phyloP scores from a whole-genome alignment of 2,797 vertebrate genomes.

The Sparus aurata region DNA sequence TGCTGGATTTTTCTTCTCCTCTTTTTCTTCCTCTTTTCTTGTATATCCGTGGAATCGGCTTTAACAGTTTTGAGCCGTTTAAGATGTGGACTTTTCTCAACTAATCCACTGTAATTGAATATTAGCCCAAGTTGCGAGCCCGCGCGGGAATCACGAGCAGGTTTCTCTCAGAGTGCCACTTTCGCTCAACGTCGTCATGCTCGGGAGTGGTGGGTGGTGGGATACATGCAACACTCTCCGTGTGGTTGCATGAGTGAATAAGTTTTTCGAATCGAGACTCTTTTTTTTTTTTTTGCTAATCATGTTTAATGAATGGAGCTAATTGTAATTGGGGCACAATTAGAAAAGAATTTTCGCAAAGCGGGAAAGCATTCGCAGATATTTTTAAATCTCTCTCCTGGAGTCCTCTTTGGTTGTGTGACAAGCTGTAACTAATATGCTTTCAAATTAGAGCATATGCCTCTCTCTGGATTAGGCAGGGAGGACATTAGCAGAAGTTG shows the following conservation, averaged over 20 bases:
- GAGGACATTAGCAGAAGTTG: constrained; percentile 72
- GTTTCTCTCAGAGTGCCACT: constrained; percentile 71
- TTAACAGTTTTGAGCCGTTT: constrained; percentile 76
- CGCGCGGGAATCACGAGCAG: constrained; percentile 72
- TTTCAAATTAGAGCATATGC: constrained; percentile 77
- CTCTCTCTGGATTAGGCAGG: constrained; percentile 71
- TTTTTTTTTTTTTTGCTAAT: constrained; percentile 69
- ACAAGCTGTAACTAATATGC: constrained; percentile 82
- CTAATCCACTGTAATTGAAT: constrained; percentile 85
- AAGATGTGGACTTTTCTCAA: constrained; percentile 73
- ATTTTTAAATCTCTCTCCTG: constrained; percentile 76
- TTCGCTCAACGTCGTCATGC: constrained; percentile 48
- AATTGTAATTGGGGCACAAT: constrained; percentile 82
- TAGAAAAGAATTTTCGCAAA: constrained; percentile 74
- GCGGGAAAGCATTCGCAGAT: constrained; percentile 65
- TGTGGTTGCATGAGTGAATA: constrained; percentile 70
- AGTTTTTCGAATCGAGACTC: constrained; percentile 72
- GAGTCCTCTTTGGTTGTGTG: constrained; percentile 71
- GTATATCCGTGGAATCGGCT: constrained; percentile 79
- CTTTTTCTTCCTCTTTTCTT: neutral
- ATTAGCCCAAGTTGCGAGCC: constrained; percentile 82
- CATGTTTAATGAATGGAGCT: constrained; percentile 81
- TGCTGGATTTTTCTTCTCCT: constrained; percentile 18
- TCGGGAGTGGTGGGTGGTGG: constrained; percentile 19
- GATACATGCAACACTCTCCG: constrained; percentile 53